phyloP scores from a whole-genome alignment of 2,888 invertebrate species.

The Lycocerus yunnanus region DNA sequence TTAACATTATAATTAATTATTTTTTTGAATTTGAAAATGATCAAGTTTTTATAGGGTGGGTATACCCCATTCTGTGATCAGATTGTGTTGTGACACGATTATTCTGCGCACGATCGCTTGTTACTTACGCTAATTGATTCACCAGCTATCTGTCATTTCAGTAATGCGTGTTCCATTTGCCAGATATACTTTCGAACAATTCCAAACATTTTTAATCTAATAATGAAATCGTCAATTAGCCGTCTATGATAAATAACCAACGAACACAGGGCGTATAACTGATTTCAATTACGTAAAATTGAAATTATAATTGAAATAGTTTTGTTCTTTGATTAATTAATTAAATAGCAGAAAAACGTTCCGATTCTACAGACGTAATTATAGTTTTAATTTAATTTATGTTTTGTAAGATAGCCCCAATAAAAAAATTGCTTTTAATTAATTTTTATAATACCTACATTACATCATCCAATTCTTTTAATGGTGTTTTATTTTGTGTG shows the following conservation, averaged over 20 bases:
- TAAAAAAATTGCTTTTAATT: constrained; percentile 29
- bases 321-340: constrained; percentile 42
- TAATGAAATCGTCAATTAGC: constrained; percentile 50
- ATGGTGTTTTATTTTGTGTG: constrained; percentile 13
- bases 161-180: constrained; percentile 47
- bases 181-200: constrained; percentile 46
- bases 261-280: constrained; percentile 34
- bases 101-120: constrained; percentile 32
- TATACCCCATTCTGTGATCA: constrained; percentile 17
- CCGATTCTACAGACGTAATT: constrained; percentile 28
- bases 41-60: not conserved
- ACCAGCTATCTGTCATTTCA: constrained; percentile 47
- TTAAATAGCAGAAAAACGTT: constrained; percentile 37
- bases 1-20: not conserved
- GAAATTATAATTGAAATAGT: constrained; percentile 49
- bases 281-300: constrained; percentile 49
- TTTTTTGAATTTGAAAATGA: not conserved
- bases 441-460: constrained; percentile 31
- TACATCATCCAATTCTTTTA: constrained; percentile 21
- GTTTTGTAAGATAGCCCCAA: constrained; percentile 24
- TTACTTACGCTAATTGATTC: constrained; percentile 50
- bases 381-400: constrained; percentile 31
- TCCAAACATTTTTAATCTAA: constrained; percentile 49
- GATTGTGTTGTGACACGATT: constrained; percentile 25
- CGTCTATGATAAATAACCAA: constrained; percentile 42